Percentiles rank a stretch among this genome's conserved stretches.
Evolutionary conservation across 2,888 invertebrate species (phyloP).

Genomic region (Labia minor): DNA sequence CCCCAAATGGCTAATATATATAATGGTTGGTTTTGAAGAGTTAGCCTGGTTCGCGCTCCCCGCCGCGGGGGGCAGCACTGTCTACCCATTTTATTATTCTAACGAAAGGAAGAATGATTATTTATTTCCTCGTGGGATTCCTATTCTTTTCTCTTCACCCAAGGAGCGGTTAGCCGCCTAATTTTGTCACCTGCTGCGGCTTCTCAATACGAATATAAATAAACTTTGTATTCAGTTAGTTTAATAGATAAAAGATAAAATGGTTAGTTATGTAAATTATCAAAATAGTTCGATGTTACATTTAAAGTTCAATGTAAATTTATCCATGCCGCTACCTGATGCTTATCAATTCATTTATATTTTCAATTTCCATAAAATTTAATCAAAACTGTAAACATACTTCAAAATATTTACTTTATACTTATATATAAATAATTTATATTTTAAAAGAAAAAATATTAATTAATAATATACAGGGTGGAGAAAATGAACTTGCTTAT

Average conservation of each 20-base stretch:
- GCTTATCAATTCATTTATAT: too few relatives aligned
- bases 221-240: not conserved
- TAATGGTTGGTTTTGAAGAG: not conserved
- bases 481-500: too few relatives aligned
- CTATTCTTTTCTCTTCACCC: not conserved
- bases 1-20: not conserved
- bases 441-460: too few relatives aligned
- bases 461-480: too few relatives aligned
- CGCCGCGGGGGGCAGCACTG: not conserved
- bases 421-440: too few relatives aligned
- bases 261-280: not conserved
- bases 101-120: not conserved
- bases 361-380: too few relatives aligned
- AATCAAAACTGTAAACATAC: too few relatives aligned
- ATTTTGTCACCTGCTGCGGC: conserved; percentile 3
- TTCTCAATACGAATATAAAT: not conserved
- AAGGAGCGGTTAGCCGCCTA: not conserved
- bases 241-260: not conserved
- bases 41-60: not conserved
- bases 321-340: not conserved
- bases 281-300: not conserved
- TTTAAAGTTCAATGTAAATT: not conserved
- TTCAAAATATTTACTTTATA: too few relatives aligned
- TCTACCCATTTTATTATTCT: not conserved
- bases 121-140: not conserved